Evolutionary conservation across 1,140 invertebrate species (phyloP), one percentile per base, ranked within the genome.

Genomic region (Heliconius eleuchia): DNA sequence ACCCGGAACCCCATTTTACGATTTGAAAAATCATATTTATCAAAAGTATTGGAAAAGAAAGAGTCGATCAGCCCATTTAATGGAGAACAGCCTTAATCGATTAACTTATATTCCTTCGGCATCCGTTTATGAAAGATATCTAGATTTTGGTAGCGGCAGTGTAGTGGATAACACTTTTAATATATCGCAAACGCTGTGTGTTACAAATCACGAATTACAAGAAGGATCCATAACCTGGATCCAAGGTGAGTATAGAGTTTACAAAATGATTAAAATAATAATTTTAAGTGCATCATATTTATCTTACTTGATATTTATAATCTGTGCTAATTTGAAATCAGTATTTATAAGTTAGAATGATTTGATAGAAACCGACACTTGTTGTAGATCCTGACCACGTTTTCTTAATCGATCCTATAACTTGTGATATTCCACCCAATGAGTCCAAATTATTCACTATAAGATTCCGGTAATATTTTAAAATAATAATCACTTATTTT

Each of bases 141-240:
- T 94, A 8, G 92, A 94, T 77, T 94, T 94, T 77, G 90, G 90
- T 3, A 89, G 79, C 16, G 93, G 93, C 27, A 91, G 90, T 77
- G 86, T 88, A 19, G 76, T 34, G 0, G 89, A 94, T 79, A 46
- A 90, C 19, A 91, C 91, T 18, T 80, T 85, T 72, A 94, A 94
- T 82, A 91, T 93, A 82, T 93, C 92, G 8, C 90, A 94, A 79
- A 93, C 90, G 9, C 66, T 94, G 39, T 93, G 89, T 71, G 90
- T 94, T 0, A 94, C 93, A 5, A 94, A 94, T 83, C 92, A 94
- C 76, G 85, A 88, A 74, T 79, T 83, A 19, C 84, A 87, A 39
- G 91, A 94, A 50, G 91, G 90, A 11, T 92, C 85, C 73, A 89
- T 94, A 34, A 88, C 90, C n/a, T 94, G 93, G 93, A 76, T 92